phyloP scores from a whole-genome alignment of 2,113 vertebrate genomes.

The Lichenostomus cassidix region DNA sequence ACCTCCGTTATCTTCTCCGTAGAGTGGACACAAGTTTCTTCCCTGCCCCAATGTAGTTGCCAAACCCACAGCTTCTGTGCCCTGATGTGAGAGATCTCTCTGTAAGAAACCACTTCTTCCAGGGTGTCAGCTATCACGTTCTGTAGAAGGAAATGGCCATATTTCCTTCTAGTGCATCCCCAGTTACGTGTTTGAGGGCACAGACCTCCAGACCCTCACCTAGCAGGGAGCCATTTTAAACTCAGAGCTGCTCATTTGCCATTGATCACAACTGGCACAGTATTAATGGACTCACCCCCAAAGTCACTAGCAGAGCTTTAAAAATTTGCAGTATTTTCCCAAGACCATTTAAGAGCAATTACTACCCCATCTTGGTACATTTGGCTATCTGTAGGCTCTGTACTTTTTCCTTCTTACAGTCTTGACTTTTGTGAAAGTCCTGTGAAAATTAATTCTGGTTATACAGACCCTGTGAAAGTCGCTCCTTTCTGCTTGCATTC shows the following conservation, averaged over 20 bases:
- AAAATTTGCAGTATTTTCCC: neutral
- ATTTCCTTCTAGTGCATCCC: neutral
- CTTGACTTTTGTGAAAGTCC: neutral
- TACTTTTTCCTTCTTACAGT: neutral
- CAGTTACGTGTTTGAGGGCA: neutral
- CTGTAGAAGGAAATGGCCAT: too few relatives aligned
- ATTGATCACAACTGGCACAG: neutral
- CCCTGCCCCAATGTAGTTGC: neutral
- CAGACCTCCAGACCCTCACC: neutral
- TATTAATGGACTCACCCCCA: neutral
- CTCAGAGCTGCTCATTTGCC: neutral
- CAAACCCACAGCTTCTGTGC: neutral
- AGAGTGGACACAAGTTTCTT: neutral
- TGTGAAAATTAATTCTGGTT: neutral
- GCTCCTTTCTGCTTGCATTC: neutral
- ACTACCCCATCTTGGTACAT: neutral
- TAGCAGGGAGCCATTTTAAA: neutral
- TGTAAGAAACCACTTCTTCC: neutral
- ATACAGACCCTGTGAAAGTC: neutral
- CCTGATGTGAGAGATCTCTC: neutral
- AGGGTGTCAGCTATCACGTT: neutral
- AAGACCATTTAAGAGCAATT: neutral
- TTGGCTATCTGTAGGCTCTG: neutral
- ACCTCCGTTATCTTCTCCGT: neutral
- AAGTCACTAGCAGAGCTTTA: neutral